Evolutionary conservation across 1,140 invertebrate species (phyloP), one percentile per base, ranked within the genome.

Genomic region (Parapsyche elsis): DNA sequence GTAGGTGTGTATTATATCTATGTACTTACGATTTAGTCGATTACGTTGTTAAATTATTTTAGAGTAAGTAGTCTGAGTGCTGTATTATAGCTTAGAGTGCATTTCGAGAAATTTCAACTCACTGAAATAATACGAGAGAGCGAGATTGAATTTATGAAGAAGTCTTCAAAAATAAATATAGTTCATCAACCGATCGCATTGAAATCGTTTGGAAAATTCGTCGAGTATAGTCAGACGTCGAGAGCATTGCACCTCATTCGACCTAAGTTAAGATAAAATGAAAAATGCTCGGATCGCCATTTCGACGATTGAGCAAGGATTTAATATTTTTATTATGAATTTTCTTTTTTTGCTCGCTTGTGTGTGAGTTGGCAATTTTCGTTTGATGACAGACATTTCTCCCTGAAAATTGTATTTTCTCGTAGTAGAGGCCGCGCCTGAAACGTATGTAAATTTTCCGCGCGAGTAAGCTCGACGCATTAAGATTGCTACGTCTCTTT

Each of bases 321-420:
- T 38, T 38, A 38, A 38, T 16, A 21, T 61, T 61, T 61, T 61
- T 61, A 61, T 61, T 61, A 21, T 19, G 57, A 61, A n/a, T 61
- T 61, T 19, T 16, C 57, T 61, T 61, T 61, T 12, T 61, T 61
- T 19, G 30, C 9, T 61, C 19, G 21, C 19, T 61, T 61, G 57
- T 61, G 16, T 19, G 57, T 16, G 57, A 61, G 57, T 61, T 61
- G 16, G 57, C 57, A 61, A 61, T 61, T 61, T 61, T 61, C 57
- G 57, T 21, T 61, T 61, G 57, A 61, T 61, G 57, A 61, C n/a
- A 61, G 16, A 61, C 57, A 61, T 61, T 61, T 61, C 57, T 61
- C 21, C 57, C 9, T 9, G 57, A 61, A 61, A 61, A 61, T 61
- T 61, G 57, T 61, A 61, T 61, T 61, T 61, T 61, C 57, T n/a